Evolutionary conservation across 2,888 invertebrate species (phyloP).

Genomic region (Epinotia brunnichana): DNA sequence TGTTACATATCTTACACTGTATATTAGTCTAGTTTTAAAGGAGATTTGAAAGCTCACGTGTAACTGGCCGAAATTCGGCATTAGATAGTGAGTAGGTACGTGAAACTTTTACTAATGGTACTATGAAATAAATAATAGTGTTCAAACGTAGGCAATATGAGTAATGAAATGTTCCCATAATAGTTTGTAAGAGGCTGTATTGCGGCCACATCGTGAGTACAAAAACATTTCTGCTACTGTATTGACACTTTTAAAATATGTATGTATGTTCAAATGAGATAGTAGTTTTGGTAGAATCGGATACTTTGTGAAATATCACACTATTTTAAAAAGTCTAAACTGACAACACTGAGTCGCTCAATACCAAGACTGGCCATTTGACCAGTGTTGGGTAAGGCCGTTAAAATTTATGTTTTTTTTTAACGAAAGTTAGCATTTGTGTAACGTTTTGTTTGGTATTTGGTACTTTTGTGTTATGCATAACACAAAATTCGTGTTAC

Average conservation of each 20-base stretch:
- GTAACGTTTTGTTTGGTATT: too few relatives aligned
- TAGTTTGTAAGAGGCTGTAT: conserved; percentile 45
- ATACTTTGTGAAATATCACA: background rate
- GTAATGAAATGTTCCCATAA: conserved; percentile 43
- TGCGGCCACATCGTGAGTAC: conserved; percentile 46
- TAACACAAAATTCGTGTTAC: too few relatives aligned
- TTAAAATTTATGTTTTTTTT: too few relatives aligned
- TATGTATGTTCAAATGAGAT: background rate
- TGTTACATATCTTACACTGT: conserved; percentile 81
- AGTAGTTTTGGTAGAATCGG: background rate
- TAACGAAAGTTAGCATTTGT: too few relatives aligned
- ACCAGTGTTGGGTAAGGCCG: too few relatives aligned
- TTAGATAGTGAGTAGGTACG: conserved; percentile 29
- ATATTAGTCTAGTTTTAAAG: conserved; percentile 58
- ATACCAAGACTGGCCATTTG: too few relatives aligned
- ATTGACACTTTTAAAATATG: conserved; percentile 54
- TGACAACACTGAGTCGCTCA: too few relatives aligned
- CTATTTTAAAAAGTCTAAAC: background rate
- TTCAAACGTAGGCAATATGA: conserved; percentile 43
- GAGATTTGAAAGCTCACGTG: conserved; percentile 30
- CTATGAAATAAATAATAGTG: conserved; percentile 40
- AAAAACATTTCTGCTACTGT: conserved; percentile 55
- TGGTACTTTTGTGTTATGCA: too few relatives aligned
- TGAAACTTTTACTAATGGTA: conserved; percentile 39
- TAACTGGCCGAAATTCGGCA: conserved; percentile 4